phyloP scores from a whole-genome alignment of 2,888 invertebrate genomes.

The Archaeoteleia sp. region DNA sequence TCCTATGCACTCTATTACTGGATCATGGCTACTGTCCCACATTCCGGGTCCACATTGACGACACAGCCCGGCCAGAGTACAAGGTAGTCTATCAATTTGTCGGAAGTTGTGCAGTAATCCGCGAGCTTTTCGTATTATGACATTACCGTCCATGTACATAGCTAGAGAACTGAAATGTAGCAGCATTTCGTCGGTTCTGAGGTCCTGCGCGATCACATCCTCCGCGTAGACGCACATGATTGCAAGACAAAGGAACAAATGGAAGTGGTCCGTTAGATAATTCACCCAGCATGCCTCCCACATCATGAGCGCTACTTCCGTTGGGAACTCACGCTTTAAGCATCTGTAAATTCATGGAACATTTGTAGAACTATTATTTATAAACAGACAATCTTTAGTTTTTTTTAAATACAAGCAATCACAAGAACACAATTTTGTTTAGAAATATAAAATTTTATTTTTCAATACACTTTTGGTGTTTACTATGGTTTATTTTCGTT shows the following conservation, averaged over 20 bases:
- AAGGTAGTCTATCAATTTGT: constrained; percentile 90
- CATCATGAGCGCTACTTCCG: constrained; percentile 90
- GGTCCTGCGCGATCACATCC: constrained; percentile 93
- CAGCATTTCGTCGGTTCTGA: constrained; percentile 95
- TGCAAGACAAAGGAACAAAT: constrained; percentile 94
- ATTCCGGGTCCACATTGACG: constrained; percentile 93
- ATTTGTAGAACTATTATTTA: constrained; percentile 10
- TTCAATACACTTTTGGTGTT: neutral
- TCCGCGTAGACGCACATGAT: constrained; percentile 95
- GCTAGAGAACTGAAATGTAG: constrained; percentile 96
- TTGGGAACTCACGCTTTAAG: constrained; percentile 94
- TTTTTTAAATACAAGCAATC: no score
- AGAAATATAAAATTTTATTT: no score
- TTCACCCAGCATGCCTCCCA: constrained; percentile 99
- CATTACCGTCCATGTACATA: constrained; percentile 97
- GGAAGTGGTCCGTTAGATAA: constrained; percentile 96
- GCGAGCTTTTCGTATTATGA: constrained; percentile 93
- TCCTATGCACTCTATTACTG: constrained; percentile 88
- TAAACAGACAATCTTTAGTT: neutral
- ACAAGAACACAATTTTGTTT: no score
- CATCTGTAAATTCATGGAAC: constrained; percentile 78
- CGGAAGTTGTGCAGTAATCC: constrained; percentile 93
- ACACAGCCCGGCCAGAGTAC: constrained; percentile 91
- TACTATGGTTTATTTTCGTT: neutral
- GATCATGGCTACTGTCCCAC: constrained; percentile 95